phyloP scores from a whole-genome alignment of 2,888 invertebrate genomes.

The Neoitamus cyanurus region DNA sequence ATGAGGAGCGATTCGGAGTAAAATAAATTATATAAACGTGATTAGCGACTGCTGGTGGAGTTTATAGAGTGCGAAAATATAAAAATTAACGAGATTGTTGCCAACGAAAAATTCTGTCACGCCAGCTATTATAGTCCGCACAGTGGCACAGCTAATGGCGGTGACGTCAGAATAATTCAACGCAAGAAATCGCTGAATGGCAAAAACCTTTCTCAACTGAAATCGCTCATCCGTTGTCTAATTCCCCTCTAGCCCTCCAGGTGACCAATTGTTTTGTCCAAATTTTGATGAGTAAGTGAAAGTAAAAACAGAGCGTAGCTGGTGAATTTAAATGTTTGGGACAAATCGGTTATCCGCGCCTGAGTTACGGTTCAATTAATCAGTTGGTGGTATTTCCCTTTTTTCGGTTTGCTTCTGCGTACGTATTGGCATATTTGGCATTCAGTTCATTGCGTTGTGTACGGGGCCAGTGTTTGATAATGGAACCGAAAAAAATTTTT shows the following conservation, averaged over 20 bases:
- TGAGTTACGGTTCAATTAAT: neutral
- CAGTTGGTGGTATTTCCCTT: neutral
- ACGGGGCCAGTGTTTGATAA: neutral
- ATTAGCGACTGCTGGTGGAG: neutral
- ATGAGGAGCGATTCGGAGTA: neutral
- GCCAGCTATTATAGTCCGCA: neutral
- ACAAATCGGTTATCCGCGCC: neutral
- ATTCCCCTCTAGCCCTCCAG: neutral
- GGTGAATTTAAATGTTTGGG: neutral
- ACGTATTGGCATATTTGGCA: neutral
- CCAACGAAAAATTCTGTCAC: neutral
- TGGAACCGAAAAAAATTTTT: too few species aligned
- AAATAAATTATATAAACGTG: neutral
- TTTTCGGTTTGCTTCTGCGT: neutral
- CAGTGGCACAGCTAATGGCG: neutral
- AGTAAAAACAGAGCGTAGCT: neutral
- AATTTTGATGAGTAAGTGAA: constrained; percentile 1
- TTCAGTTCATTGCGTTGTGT: neutral
- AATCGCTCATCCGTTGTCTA: neutral
- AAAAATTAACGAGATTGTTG: neutral
- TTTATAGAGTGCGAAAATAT: neutral
- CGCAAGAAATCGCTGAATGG: neutral
- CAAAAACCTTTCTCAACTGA: neutral
- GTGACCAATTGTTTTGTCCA: neutral
- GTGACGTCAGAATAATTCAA: neutral